A percentile compares a stretch with the other conserved stretches of the same genome.
Conservation (phyloP, 2,113 vertebrate species). For the Pleuronectes platessa region DNA sequence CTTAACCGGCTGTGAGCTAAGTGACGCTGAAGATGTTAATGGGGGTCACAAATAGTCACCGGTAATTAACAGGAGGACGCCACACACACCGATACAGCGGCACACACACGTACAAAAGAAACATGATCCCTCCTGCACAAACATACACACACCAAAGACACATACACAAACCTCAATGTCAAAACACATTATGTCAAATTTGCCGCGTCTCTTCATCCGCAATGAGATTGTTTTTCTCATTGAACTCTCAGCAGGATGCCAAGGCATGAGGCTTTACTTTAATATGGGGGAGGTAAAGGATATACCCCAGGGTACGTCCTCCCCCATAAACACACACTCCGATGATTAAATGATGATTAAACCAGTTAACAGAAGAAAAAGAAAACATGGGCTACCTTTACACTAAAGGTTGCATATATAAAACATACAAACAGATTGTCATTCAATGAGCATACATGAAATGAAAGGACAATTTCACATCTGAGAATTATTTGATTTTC, state of each 20-base stretch:
- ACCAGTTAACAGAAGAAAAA: slow-evolving; percentile 16
- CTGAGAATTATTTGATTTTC: slow-evolving; percentile 12
- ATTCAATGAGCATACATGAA: slow-evolving; percentile 31
- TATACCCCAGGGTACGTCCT: slow-evolving; percentile 30
- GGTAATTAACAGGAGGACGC: slow-evolving; percentile 72
- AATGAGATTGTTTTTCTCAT: slow-evolving; percentile 32
- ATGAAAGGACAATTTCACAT: slow-evolving; percentile 14
- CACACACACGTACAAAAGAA: slow-evolving; percentile 23
- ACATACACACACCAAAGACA: slow-evolving; percentile 17
- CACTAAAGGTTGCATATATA: not conserved
- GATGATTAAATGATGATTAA: slow-evolving; percentile 41
- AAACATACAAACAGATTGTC: not conserved
- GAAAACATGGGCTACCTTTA: not conserved
- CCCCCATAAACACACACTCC: slow-evolving; percentile 23
- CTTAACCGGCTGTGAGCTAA: slow-evolving; percentile 69
- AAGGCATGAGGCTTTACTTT: slow-evolving; percentile 20
- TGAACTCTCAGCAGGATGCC: slow-evolving; percentile 27
- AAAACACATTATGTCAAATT: slow-evolving; percentile 31
- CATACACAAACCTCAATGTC: slow-evolving; percentile 22
- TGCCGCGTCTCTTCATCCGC: not conserved
- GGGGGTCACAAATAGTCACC: slow-evolving; percentile 76
- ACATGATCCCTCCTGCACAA: slow-evolving; percentile 33
- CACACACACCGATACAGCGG: slow-evolving; percentile 21
- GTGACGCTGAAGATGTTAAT: slow-evolving; percentile 75
- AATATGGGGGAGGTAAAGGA: slow-evolving; percentile 22